Percentiles rank a stretch among this genome's conserved stretches.
phyloP scores from a whole-genome alignment of 2,113 vertebrate species.

The rat (Rattus norvegicus) region GRCr8 NC_086020.1:54453501-54454000 shows the following conservation, averaged over 20 bases:
- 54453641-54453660: conserved; percentile 39
- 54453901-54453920: conserved; percentile 62
- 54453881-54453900: conserved; percentile 57
- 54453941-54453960: conserved; percentile 57
- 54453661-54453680: background rate
- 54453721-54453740: conserved; percentile 33
- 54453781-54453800: background rate
- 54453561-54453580: conserved; percentile 6
- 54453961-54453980: conserved; percentile 52
- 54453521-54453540: background rate
- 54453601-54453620: background rate
- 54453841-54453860: conserved; percentile 61
- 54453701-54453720: background rate
- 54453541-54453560: background rate
- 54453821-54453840: conserved; percentile 43
- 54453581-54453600: conserved; percentile 33
- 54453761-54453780: background rate
- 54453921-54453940: conserved; percentile 54
- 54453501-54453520: background rate
- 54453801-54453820: background rate
- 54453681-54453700: conserved; percentile 30
- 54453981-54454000: background rate
- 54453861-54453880: conserved; percentile 61
- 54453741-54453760: background rate
- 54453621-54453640: background rate